Evolutionary conservation across 2,888 invertebrate genomes (phyloP).

Genomic region (Ptycholaimellus sp.): DNA sequence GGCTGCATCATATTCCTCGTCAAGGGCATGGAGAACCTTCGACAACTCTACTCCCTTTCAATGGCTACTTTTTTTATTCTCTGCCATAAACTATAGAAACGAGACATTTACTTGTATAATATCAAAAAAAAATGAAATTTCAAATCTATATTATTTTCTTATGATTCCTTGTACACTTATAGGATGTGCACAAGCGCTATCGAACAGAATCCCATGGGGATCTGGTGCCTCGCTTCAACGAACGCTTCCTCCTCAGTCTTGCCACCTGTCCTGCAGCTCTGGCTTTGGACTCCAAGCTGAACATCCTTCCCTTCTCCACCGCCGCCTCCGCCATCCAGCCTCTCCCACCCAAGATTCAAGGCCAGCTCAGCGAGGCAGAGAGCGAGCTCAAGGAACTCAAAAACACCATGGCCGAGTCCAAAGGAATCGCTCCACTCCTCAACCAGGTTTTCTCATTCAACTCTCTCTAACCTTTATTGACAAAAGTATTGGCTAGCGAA

Average conservation of each 20-base stretch:
- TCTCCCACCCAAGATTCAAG: conserved; percentile 29
- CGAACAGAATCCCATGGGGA: conserved; percentile 79
- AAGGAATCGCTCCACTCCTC: conserved; percentile 65
- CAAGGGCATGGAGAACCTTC: conserved; percentile 56
- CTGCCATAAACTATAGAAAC: neutral
- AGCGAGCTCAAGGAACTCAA: conserved; percentile 48
- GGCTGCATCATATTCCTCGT: conserved; percentile 58
- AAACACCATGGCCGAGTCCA: conserved; percentile 58
- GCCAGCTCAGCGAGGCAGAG: conserved; percentile 19
- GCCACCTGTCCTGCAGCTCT: conserved; percentile 46
- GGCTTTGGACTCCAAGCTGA: conserved; percentile 76
- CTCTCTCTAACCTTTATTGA: neutral
- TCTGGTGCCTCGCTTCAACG: conserved; percentile 79
- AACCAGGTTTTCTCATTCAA: conserved; percentile 33
- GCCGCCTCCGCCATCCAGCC: conserved; percentile 56
- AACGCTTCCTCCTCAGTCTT: conserved; percentile 69
- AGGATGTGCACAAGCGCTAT: conserved; percentile 77
- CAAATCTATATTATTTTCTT: conserved; percentile 1
- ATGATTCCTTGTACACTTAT: conserved; percentile 7
- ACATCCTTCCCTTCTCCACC: conserved; percentile 70
- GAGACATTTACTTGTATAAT: neutral
- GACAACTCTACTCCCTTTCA: conserved; percentile 75
- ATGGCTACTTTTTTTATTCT: conserved; percentile 38
- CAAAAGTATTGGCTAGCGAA: neutral
- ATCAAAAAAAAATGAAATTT: conserved; percentile 1